Evolutionary conservation across 92 coral and sea anemone species (phyloP).

Genomic region (Paragorgia papillata): DNA sequence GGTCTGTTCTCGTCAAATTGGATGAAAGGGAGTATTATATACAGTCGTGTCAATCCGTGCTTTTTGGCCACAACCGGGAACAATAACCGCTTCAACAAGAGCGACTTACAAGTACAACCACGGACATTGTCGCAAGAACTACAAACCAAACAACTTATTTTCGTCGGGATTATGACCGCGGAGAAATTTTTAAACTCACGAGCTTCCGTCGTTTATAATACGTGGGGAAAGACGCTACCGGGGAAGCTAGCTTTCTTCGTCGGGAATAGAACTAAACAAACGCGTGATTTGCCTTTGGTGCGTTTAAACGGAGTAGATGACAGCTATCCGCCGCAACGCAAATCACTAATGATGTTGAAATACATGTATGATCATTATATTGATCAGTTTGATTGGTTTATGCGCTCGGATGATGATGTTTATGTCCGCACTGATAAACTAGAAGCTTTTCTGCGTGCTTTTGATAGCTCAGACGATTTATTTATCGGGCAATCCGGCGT

Average conservation of each 20-base stretch:
- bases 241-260: slow-evolving; percentile 87
- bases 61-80: neutral
- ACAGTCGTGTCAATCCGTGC: neutral
- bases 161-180: slow-evolving; percentile 96
- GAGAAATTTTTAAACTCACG: slow-evolving; percentile 85
- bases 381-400: slow-evolving; percentile 93
- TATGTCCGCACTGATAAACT: slow-evolving; percentile 85
- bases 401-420: slow-evolving; percentile 98
- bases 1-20: slow-evolving; percentile 6
- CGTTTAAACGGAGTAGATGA: slow-evolving; percentile 89
- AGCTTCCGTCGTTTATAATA: slow-evolving; percentile 88
- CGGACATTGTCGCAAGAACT: slow-evolving; percentile 76
- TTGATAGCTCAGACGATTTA: slow-evolving; percentile 89
- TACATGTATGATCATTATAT: slow-evolving; percentile 96
- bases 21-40: neutral
- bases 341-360: slow-evolving; percentile 97
- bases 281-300: slow-evolving; percentile 69
- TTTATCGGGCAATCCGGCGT: slow-evolving; percentile 97
- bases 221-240: slow-evolving; percentile 85
- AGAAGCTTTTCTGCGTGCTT: slow-evolving; percentile 71
- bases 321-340: slow-evolving; percentile 91
- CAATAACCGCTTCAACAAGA: too few relatives aligned
- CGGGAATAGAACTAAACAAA: slow-evolving; percentile 49
- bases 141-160: slow-evolving; percentile 63
- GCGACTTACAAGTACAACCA: slow-evolving; percentile 42